phyloP scores from a whole-genome alignment of 2,113 vertebrate species.

The Noctilio leporinus region DNA sequence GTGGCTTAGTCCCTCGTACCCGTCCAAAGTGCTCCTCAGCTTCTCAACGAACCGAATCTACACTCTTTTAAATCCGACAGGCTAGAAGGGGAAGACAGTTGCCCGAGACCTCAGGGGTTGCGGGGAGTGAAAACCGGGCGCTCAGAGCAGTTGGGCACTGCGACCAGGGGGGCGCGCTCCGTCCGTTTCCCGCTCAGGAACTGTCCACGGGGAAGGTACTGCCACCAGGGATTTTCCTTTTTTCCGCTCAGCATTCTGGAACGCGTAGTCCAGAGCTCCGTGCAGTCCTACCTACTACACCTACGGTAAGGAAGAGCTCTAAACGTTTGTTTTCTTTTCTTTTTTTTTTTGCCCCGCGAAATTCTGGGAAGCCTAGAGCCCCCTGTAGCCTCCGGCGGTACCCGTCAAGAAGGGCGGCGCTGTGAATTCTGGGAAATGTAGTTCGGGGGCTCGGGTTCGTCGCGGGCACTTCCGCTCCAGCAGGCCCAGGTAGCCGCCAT shows the following conservation, averaged over 20 bases:
- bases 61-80: neutral
- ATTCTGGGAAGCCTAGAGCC: neutral
- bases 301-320: rapidly evolving
- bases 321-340: too few species aligned
- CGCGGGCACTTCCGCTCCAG: neutral
- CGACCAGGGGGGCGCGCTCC: too few species aligned
- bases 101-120: neutral
- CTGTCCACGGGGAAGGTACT: rapidly evolving
- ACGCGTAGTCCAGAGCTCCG: neutral
- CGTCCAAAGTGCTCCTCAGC: neutral
- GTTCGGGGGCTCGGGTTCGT: neutral
- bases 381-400: rapidly evolving
- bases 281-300: rapidly evolving
- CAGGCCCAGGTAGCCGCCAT: neutral
- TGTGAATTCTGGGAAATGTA: slow-evolving; percentile 29
- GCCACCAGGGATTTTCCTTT: neutral
- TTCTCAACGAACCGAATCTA: neutral
- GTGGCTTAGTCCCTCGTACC: neutral
- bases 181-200: rapidly evolving
- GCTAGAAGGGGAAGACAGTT: neutral
- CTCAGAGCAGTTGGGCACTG: too few species aligned
- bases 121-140: neutral
- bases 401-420: neutral
- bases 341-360: neutral
- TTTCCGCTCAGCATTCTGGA: neutral